These are phyloP conservation scores for Melipona beecheii DNA, from an alignment of 2,888 invertebrate genomes.

Conservation along the genomic window DNA sequence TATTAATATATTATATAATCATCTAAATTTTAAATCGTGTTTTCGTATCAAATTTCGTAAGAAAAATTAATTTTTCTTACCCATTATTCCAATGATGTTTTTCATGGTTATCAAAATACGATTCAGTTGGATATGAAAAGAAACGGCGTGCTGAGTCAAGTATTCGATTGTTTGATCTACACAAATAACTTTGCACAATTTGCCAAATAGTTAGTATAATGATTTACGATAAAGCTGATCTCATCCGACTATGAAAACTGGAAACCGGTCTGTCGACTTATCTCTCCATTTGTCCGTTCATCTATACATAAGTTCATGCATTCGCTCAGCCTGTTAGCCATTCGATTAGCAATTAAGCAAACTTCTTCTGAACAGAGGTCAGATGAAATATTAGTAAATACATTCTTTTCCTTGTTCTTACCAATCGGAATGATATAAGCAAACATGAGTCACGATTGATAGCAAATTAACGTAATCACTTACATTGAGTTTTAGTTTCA, in stretches of 20 bases:
- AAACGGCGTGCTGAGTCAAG: no score
- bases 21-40: neutral
- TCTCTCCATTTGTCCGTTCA: neutral
- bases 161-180: neutral
- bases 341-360: neutral
- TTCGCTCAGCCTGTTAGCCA: neutral
- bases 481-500: neutral
- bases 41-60: neutral
- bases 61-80: neutral
- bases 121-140: neutral
- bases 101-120: neutral
- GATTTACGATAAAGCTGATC: neutral
- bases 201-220: neutral
- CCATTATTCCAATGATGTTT: neutral
- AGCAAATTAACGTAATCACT: neutral
- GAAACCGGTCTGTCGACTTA: conserved; percentile 61
- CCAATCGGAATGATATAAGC: neutral
- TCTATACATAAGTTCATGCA: neutral
- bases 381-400: neutral
- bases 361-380: neutral
- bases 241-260: conserved; percentile 5
- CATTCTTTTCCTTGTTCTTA: neutral
- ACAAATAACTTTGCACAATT: neutral
- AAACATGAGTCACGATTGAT: neutral
- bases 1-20: neutral